phyloP scores from a whole-genome alignment of 2,113 vertebrate species.

The Heliornis fulica region DNA sequence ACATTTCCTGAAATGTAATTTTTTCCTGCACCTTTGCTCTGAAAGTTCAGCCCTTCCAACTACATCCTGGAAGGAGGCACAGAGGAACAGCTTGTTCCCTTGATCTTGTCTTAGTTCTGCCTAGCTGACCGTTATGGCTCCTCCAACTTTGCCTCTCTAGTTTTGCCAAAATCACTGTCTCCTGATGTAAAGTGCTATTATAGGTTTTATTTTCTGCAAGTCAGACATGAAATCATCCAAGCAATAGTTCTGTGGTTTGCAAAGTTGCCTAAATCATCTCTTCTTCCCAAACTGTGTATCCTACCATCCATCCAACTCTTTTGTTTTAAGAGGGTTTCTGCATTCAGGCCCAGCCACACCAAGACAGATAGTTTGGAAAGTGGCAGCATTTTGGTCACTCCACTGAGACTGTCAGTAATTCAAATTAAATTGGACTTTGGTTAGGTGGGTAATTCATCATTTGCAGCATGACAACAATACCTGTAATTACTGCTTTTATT shows the following conservation, averaged over 20 bases:
- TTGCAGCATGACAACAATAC: not conserved
- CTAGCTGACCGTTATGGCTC: not conserved
- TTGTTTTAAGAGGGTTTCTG: not conserved
- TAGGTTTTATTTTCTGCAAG: not conserved
- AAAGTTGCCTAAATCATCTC: not conserved
- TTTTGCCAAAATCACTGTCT: not conserved
- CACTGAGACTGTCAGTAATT: not conserved
- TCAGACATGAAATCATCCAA: not conserved
- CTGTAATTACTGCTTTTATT: constrained; percentile 37
- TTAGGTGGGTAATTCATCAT: constrained; percentile 41
- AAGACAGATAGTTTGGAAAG: not conserved
- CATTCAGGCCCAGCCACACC: not conserved
- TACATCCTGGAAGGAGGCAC: not conserved
- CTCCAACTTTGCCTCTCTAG: not conserved
- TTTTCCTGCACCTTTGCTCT: not conserved
- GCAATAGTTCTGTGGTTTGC: not conserved
- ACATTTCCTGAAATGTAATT: not conserved
- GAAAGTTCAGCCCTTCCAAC: not conserved
- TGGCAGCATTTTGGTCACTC: not conserved
- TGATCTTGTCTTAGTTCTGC: not conserved
- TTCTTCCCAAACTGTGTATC: not conserved
- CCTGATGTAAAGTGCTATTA: not conserved
- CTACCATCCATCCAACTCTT: not conserved
- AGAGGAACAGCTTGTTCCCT: not conserved
- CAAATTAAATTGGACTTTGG: constrained; percentile 9